Base-by-base conservation (phyloP, 2,888 invertebrate species). In the Mantis religiosa region DNA sequence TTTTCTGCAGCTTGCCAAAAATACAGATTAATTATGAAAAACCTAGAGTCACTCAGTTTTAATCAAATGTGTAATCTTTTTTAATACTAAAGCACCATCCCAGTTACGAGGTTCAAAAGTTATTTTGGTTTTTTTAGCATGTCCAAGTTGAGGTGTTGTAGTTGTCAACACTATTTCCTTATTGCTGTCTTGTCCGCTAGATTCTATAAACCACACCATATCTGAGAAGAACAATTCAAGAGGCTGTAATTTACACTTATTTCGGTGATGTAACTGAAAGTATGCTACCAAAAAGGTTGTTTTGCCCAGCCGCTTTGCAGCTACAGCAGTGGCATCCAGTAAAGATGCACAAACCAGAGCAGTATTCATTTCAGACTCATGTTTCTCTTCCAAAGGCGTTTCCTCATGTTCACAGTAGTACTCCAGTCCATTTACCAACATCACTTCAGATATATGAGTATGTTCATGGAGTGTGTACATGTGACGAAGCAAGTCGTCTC, bases 381-480 rank as follows among this genome's bases (percentile, higher is more conserved):
- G 84, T 90, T 27, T 91, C 47, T 87, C 91, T 84, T 81, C 81
- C 20, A 28, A 34, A 86, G 91, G 89, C 81, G 91, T 91, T 30
- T 91, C 89, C 20, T 89, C 89, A 28, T 91, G 89, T 30, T 90
- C 90, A 85, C 91, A 92, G 90, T 93, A 93, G 28, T 90, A 90
- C 85, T 93, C 92, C 88, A 93, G 91, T 47, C 91, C 91, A 47
- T 91, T 91, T 28, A 93, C 27, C 47, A 93, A 91, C 81, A 93
- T 91, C n/a, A 93, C 89, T 34, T 91, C 91, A 15, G 93, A 93
- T 41, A 91, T 88, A 91, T 92, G 91, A 30, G 91, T 91, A 92
- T 92, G 93, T 28, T 92, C 89, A 89, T 93, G 93, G 27, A 92
- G 91, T 9, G 91, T 91, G 90, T 92, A 92, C 28, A 93, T 90